These are phyloP conservation scores for Phacellophora camtschatica DNA, from an alignment of 30 jellyfish, hydroid and myxozoan genomes.

Conservation along the genomic window DNA sequence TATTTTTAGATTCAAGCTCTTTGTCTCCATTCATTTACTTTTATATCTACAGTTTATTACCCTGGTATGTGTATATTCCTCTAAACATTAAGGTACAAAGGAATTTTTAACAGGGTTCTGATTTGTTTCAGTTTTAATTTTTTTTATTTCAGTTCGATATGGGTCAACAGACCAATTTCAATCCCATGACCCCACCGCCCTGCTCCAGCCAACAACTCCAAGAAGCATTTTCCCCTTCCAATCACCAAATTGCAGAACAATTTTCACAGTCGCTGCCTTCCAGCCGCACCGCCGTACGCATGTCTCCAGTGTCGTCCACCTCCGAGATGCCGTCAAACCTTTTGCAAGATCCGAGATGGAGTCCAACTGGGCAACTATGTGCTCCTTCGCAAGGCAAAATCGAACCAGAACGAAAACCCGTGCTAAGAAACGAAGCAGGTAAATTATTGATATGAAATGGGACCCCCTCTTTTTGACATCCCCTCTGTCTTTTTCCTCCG, in stretches of 20 bases:
- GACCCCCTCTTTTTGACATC: too few species aligned
- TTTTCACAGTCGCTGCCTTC: conserved; percentile 36
- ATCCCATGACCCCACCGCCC: conserved; percentile 47
- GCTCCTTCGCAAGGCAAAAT: conserved; percentile 18
- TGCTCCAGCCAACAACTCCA: background rate
- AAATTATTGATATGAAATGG: too few species aligned
- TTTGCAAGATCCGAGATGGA: conserved; percentile 87
- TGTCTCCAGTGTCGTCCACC: conserved; percentile 15
- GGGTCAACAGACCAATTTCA: conserved; percentile 39
- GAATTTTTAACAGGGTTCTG: too few species aligned
- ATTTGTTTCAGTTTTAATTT: background rate
- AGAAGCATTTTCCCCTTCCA: background rate
- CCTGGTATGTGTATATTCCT: too few species aligned
- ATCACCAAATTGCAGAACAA: background rate
- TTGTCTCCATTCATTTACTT: too few species aligned
- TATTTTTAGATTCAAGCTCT: too few species aligned
- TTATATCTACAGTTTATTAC: too few species aligned
- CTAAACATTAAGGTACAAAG: too few species aligned
- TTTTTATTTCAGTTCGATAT: conserved; percentile 21
- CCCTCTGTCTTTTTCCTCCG: too few species aligned
- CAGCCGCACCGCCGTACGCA: conserved; percentile 14
- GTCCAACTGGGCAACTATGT: conserved; percentile 58
- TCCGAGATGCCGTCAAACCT: conserved; percentile 22
- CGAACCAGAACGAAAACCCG: conserved; percentile 25
- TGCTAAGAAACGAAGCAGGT: conserved; percentile 53